Percentiles rank a stretch among this genome's conserved stretches.
These are phyloP conservation scores for Aphelinus certus DNA, from an alignment of 1,140 invertebrate species.

Conservation along the genomic window DNA sequence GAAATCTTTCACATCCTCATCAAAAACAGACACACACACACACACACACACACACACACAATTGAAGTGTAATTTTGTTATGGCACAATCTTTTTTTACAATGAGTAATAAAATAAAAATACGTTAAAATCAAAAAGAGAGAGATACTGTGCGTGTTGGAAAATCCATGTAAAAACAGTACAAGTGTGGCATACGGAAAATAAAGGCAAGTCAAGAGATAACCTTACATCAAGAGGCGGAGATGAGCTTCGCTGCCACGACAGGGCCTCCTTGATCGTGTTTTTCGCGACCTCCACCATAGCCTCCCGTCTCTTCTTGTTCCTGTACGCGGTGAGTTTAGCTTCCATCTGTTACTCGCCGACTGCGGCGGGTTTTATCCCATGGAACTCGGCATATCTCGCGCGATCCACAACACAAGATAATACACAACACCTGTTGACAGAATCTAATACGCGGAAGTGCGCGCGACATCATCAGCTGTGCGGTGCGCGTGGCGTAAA, in stretches of 20 bases:
- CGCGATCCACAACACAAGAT: background rate
- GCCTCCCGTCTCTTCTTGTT: conserved; percentile 48
- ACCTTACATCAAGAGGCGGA: conserved; percentile 50
- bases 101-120: conserved; percentile 7
- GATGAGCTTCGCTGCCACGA: conserved; percentile 43
- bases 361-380: background rate
- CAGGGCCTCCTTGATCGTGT: conserved; percentile 44
- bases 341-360: conserved; percentile 45
- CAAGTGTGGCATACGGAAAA: conserved; percentile 1
- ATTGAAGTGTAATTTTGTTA: conserved; percentile 23
- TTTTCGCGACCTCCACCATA: conserved; percentile 51
- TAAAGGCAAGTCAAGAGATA: conserved; percentile 35
- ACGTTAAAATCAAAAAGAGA: too few species aligned
- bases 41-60: too few species aligned
- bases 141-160: too few species aligned
- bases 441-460: too few species aligned
- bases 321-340: conserved; percentile 52
- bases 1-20: conserved; percentile 44
- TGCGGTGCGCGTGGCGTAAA: too few species aligned
- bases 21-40: background rate
- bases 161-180: too few species aligned
- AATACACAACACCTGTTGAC: conserved; percentile 24
- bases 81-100: conserved; percentile 14
- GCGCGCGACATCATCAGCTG: too few species aligned
- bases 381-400: background rate